Conservation (phyloP, 2,113 vertebrate species). For the Aegypius monachus region DNA sequence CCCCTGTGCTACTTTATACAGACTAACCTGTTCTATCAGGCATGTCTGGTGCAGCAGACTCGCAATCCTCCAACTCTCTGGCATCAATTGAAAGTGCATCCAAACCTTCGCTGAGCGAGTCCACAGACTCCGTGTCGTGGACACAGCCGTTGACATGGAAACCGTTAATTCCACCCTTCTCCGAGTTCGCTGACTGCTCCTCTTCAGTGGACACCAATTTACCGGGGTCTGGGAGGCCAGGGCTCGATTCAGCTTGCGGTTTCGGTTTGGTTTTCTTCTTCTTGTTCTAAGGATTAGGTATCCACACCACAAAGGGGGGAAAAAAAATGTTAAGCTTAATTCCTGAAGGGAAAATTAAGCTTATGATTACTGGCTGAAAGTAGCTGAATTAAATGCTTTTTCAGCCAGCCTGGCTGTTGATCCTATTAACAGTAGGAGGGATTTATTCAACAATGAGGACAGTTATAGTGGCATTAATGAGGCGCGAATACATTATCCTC, state of each 20-base stretch:
- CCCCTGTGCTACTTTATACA: background rate
- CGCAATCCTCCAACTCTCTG: conserved; percentile 83
- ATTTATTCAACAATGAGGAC: background rate
- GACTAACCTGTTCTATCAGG: conserved; percentile 76
- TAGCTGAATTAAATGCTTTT: background rate
- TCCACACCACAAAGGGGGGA: background rate
- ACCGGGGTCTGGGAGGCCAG: conserved; percentile 46
- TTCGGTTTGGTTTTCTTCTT: conserved; percentile 93
- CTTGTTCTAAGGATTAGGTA: conserved; percentile 81
- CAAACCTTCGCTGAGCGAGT: conserved; percentile 91
- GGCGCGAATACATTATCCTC: background rate
- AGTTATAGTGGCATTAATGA: background rate
- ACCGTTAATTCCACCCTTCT: conserved; percentile 83
- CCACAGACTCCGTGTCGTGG: conserved; percentile 85
- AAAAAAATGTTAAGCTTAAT: background rate
- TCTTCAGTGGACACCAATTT: conserved; percentile 59
- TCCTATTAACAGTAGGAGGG: background rate
- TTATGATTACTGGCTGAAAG: background rate
- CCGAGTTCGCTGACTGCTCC: conserved; percentile 44
- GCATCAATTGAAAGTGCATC: conserved; percentile 88
- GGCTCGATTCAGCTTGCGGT: conserved; percentile 57
- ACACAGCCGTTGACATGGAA: conserved; percentile 87
- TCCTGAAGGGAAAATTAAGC: background rate
- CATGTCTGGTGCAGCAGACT: conserved; percentile 63
- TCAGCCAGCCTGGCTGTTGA: background rate